Evolutionary conservation across 2,797 vertebrate genomes (phyloP), one percentile per base, ranked within the genome.

Genomic region (Lates japonicus): DNA sequence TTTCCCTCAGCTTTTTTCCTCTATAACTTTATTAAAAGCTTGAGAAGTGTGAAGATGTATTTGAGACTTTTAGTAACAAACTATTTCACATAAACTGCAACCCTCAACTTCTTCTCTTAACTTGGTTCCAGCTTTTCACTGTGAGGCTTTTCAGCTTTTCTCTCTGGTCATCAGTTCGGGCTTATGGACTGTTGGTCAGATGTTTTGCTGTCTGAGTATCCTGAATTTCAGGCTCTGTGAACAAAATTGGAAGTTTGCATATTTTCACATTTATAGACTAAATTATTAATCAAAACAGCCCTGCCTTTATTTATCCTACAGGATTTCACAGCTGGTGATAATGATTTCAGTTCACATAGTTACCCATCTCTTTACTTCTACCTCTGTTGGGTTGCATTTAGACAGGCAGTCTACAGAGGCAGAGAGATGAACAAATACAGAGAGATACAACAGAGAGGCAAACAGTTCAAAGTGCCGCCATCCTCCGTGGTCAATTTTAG

Each of bases 401-500:
- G 35, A 52, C 44, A 16, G 29, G 41, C 44, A 64, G n/a, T 54
- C 54, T 33, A 48, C 35, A 61, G 9, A 11, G 51, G 49, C 14
- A 48, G 25, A 31, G 49, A 9, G 13, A 16, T 37, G 46, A 35
- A n/a, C n/a, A n/a, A n/a, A n/a, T n/a, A n/a, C n/a, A 31, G 14
- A 77, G 16, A 64, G 20, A 22, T 41, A 64, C 0, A 1, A 46
- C 11, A 19, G 22, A 64, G 19, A 74, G 25, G 19, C 11, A 67
- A 65, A 69, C 66, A 31, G 48, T 72, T 20, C n/a, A 35, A 76
- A 65, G 22, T n/a, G n/a, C n/a, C 44, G 29, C 33, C 2, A 7
- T 16, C 10, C 59, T 4, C 67, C 76, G 51, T 46, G 22, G 22
- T 33, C 4, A 2, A 39, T 52, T 64, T 62, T 29, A 22, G 20